These are phyloP conservation scores for Dallia pectoralis DNA, from an alignment of 2,797 vertebrate genomes.

Conservation along the genomic window DNA sequence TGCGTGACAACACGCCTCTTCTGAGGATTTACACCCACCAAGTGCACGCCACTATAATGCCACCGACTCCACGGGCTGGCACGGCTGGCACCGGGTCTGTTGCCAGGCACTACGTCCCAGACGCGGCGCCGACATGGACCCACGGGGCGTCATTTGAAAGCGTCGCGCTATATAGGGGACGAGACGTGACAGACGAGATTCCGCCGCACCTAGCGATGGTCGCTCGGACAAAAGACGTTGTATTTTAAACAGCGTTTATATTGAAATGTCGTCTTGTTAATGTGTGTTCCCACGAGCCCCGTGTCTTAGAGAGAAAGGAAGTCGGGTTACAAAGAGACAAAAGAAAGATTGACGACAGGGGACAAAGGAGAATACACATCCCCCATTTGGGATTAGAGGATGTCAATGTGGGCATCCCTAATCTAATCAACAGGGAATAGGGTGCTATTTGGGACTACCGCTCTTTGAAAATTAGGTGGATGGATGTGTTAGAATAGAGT, in stretches of 20 bases:
- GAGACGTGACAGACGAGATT: slow-evolving; percentile 58
- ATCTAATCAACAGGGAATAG: not conserved
- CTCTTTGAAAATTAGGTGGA: slow-evolving; percentile 70
- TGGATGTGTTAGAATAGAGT: slow-evolving; percentile 57
- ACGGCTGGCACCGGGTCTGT: slow-evolving; percentile 66
- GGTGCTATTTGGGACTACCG: slow-evolving; percentile 27
- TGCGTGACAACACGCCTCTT: slow-evolving; percentile 50
- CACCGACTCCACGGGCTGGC: slow-evolving; percentile 60
- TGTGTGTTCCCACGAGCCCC: slow-evolving; percentile 59
- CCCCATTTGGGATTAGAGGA: slow-evolving; percentile 72
- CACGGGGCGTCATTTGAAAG: not conserved
- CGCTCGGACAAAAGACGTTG: slow-evolving; percentile 39
- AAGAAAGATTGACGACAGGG: slow-evolving; percentile 74
- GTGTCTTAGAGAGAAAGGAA: slow-evolving; percentile 70
- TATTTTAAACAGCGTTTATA: slow-evolving; percentile 68
- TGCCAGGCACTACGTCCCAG: slow-evolving; percentile 40
- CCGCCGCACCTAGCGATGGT: slow-evolving; percentile 37
- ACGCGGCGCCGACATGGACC: not conserved
- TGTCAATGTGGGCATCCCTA: not conserved
- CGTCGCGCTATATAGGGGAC: not conserved
- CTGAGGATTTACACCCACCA: slow-evolving; percentile 50
- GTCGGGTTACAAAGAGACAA: slow-evolving; percentile 68
- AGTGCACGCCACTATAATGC: slow-evolving; percentile 54
- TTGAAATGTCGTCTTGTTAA: no score
- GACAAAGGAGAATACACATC: slow-evolving; percentile 42